phyloP scores from a whole-genome alignment of 2,888 invertebrate genomes.

The Syritta pipiens region DNA sequence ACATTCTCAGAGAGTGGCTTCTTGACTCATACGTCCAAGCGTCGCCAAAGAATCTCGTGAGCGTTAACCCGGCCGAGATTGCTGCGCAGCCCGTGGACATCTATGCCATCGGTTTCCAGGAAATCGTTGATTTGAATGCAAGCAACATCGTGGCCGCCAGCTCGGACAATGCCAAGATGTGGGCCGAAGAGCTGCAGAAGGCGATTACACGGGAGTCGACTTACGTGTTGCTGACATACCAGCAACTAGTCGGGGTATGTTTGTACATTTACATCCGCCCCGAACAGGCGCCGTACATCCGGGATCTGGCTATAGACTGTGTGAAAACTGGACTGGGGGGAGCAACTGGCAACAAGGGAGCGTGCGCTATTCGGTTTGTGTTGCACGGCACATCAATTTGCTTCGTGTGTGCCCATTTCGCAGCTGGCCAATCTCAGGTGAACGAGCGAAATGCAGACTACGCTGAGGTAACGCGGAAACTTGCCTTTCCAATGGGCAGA shows the following conservation, averaged over 20 bases:
- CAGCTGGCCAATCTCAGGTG: constrained; percentile 98
- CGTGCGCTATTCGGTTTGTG: constrained; percentile 94
- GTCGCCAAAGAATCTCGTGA: constrained; percentile 79
- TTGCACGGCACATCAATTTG: constrained; percentile 96
- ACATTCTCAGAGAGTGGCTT: constrained; percentile 93
- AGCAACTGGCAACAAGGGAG: constrained; percentile 98
- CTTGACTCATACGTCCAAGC: constrained; percentile 87
- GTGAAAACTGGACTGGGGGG: constrained; percentile 99
- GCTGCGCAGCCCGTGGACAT: constrained; percentile 87
- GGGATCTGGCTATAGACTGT: constrained; percentile 95
- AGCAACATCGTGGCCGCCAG: constrained; percentile 98
- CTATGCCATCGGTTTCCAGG: constrained; percentile 98
- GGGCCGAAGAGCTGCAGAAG: constrained; percentile 97
- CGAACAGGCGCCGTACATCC: constrained; percentile 91
- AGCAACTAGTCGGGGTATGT: constrained; percentile 98
- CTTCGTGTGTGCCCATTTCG: constrained; percentile 99
- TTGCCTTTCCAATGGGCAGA: constrained; percentile 94
- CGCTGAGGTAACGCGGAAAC: constrained; percentile 94
- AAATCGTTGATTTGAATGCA: constrained; percentile 99
- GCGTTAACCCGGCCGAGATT: constrained; percentile 79
- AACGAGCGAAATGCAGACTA: constrained; percentile 97
- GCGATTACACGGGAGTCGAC: constrained; percentile 91
- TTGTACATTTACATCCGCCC: constrained; percentile 96
- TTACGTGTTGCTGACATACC: constrained; percentile 94
- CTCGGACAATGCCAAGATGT: constrained; percentile 92